A percentile compares a stretch with the other conserved stretches of the same genome.
These are phyloP conservation scores for Atractosteus spatula DNA, from an alignment of 2,113 vertebrate genomes.

Conservation along the genomic window DNA sequence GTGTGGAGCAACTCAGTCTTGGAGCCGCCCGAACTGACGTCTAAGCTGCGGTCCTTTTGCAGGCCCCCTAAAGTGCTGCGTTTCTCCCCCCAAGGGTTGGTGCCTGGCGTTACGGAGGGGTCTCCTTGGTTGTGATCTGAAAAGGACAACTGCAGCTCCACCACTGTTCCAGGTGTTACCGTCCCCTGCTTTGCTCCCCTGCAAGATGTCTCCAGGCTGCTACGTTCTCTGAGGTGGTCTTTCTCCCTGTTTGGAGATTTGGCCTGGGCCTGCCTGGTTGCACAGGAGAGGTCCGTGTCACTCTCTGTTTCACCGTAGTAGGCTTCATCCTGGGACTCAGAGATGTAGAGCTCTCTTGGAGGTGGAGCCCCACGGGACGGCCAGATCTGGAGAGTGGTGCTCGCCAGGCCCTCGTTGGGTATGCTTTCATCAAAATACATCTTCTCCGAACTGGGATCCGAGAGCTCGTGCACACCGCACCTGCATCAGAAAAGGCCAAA, in stretches of 20 bases:
- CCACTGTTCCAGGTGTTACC: conserved; percentile 58
- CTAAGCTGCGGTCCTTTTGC: background rate
- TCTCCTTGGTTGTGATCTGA: conserved; percentile 53
- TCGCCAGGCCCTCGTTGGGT: conserved; percentile 57
- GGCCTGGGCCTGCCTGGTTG: conserved; percentile 39
- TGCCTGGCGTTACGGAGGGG: conserved; percentile 48
- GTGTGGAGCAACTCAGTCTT: background rate
- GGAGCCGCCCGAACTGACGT: background rate
- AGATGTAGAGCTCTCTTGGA: conserved; percentile 54
- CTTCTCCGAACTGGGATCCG: conserved; percentile 56
- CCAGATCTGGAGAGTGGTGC: conserved; percentile 71
- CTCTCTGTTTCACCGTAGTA: conserved; percentile 50
- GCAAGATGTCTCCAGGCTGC: conserved; percentile 34
- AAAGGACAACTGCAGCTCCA: conserved; percentile 84
- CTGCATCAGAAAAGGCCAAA: conserved; percentile 48
- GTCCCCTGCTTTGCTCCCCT: conserved; percentile 17
- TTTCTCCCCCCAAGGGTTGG: conserved; percentile 59
- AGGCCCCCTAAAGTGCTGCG: conserved; percentile 30
- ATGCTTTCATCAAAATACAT: conserved; percentile 37
- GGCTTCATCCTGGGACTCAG: conserved; percentile 55
- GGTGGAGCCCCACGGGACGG: conserved; percentile 42
- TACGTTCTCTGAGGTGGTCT: conserved; percentile 37
- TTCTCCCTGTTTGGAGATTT: conserved; percentile 42
- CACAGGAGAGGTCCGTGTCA: conserved; percentile 38
- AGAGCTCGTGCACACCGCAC: conserved; percentile 45